These are phyloP conservation scores for Oncorhynchus masou DNA, from an alignment of 2,113 vertebrate genomes.

Conservation along the genomic window DNA sequence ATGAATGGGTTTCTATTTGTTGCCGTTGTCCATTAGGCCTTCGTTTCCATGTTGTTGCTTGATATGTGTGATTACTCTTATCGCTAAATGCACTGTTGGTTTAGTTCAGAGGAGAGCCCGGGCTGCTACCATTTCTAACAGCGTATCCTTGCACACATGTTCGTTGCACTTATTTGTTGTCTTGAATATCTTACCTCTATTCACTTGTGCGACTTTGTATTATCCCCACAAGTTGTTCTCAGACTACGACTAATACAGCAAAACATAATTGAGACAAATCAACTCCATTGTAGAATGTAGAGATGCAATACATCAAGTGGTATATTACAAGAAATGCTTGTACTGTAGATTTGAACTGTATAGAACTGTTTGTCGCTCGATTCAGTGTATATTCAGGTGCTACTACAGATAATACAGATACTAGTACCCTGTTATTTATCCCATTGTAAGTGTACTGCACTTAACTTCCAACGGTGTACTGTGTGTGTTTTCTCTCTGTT, in stretches of 20 bases:
- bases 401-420: background rate
- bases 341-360: background rate
- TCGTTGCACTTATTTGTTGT: slow-evolving; percentile 48
- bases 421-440: background rate
- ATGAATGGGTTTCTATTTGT: too few relatives aligned
- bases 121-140: slow-evolving; percentile 47
- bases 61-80: slow-evolving; percentile 54
- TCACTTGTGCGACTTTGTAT: slow-evolving; percentile 47
- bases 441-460: slow-evolving; percentile 3
- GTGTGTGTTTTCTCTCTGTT: background rate
- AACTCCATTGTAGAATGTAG: slow-evolving; percentile 5
- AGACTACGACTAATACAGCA: slow-evolving; percentile 37
- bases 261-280: slow-evolving; percentile 53
- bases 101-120: slow-evolving; percentile 40
- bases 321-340: background rate
- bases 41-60: slow-evolving; percentile 37
- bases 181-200: slow-evolving; percentile 47
- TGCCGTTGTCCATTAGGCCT: background rate
- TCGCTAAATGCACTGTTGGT: slow-evolving; percentile 49
- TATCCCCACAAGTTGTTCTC: slow-evolving; percentile 44
- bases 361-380: background rate
- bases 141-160: slow-evolving; percentile 31
- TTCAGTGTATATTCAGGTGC: background rate
- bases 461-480: background rate
- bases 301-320: slow-evolving; percentile 51